Conservation (phyloP, 2,888 invertebrate genomes). For the Nezara viridula region DNA sequence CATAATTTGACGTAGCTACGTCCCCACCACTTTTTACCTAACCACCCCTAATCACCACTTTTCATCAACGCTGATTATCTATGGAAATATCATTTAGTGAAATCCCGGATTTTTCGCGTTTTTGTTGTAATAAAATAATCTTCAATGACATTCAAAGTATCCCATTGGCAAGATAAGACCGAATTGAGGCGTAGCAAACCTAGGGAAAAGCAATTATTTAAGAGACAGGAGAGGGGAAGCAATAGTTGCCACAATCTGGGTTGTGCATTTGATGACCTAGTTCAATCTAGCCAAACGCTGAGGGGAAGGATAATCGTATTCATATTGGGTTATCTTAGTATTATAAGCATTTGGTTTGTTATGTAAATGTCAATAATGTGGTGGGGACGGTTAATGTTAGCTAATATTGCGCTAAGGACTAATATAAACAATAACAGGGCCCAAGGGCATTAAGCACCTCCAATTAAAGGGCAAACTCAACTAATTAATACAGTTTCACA, state of each 20-base stretch:
- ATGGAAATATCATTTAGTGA: no score
- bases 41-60: no score
- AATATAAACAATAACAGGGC: not conserved
- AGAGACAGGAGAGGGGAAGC: not conserved
- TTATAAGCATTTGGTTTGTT: constrained; percentile 12
- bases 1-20: no score
- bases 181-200: no score
- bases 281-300: not conserved
- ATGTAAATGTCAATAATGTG: constrained; percentile 10
- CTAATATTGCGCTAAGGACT: not conserved
- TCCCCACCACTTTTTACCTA: no score
- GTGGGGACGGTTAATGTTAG: not conserved
- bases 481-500: not conserved
- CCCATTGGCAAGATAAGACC: no score
- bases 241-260: not conserved
- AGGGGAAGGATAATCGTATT: constrained; percentile 4
- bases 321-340: not conserved
- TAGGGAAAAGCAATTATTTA: not conserved
- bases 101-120: no score
- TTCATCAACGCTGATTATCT: no score
- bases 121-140: no score
- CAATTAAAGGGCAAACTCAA: not conserved
- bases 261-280: not conserved
- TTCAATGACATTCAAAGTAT: no score
- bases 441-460: not conserved